phyloP scores from a whole-genome alignment of 2,797 vertebrate species.

The Sebastes oblongus region DNA sequence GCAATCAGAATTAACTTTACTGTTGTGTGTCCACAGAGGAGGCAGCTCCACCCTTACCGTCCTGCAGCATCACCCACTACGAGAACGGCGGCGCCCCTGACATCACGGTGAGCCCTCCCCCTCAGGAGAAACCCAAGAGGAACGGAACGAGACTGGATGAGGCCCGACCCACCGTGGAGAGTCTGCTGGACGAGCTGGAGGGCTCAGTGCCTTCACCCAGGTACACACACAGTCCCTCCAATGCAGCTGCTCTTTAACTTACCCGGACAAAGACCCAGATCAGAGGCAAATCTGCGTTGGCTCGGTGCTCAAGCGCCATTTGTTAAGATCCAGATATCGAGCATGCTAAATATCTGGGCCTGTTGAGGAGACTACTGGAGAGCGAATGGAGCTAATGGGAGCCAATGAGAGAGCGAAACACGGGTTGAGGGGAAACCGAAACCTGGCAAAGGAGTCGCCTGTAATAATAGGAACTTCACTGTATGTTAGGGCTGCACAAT shows the following conservation, averaged over 20 bases:
- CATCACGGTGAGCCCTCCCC: constrained; percentile 78
- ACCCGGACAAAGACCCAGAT: too few species aligned
- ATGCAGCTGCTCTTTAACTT: neutral
- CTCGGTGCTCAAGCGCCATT: too few species aligned
- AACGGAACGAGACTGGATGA: constrained; percentile 89
- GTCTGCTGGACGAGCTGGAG: constrained; percentile 93
- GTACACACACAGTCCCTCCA: constrained; percentile 64
- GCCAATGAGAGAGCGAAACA: too few species aligned
- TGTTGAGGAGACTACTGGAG: fast-evolving
- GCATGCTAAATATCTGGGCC: too few species aligned
- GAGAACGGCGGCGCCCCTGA: constrained; percentile 85
- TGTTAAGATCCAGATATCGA: too few species aligned
- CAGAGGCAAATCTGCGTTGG: too few species aligned
- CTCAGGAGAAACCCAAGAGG: constrained; percentile 89
- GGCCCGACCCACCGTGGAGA: constrained; percentile 90
- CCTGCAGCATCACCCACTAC: constrained; percentile 87
- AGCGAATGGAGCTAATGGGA: too few species aligned
- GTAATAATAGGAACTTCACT: too few species aligned
- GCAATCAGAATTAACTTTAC: neutral
- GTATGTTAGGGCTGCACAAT: too few species aligned
- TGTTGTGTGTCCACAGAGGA: constrained; percentile 76
- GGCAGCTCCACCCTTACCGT: constrained; percentile 79
- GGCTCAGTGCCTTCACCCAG: constrained; percentile 91
- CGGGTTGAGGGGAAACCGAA: too few species aligned
- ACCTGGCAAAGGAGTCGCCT: too few species aligned